A percentile compares a stretch with the other conserved stretches of the same genome.
These are phyloP conservation scores for Sesamia nonagrioides DNA, from an alignment of 1,140 invertebrate species.

Conservation along the genomic window DNA sequence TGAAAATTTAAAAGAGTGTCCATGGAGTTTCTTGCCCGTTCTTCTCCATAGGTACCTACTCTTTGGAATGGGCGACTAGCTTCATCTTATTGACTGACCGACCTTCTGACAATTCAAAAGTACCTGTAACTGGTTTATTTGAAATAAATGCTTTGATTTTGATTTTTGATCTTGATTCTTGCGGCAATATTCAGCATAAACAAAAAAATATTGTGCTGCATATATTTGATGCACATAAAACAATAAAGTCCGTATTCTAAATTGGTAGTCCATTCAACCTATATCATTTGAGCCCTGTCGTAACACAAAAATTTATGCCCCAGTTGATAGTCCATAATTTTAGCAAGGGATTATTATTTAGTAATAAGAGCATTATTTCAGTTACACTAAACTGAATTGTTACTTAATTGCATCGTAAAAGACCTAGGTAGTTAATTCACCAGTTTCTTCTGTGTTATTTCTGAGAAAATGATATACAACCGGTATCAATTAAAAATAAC, in stretches of 20 bases:
- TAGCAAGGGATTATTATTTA: slow-evolving; percentile 54
- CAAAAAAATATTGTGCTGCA: background rate
- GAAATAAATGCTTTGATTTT: too few relatives aligned
- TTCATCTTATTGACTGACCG: too few relatives aligned
- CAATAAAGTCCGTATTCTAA: background rate
- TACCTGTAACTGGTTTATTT: too few relatives aligned
- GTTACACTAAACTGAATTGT: slow-evolving; percentile 61
- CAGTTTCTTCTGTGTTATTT: slow-evolving; percentile 53
- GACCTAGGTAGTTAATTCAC: slow-evolving; percentile 50
- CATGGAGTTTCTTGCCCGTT: too few relatives aligned
- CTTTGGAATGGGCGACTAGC: too few relatives aligned
- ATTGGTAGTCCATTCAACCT: slow-evolving; percentile 13
- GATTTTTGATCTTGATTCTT: too few relatives aligned
- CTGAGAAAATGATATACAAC: slow-evolving; percentile 49
- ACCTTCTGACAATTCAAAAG: too few relatives aligned
- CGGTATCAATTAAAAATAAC: slow-evolving; percentile 5
- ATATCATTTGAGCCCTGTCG: slow-evolving; percentile 55
- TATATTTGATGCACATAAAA: background rate
- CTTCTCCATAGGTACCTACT: too few relatives aligned
- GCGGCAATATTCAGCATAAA: background rate
- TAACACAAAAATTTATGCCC: slow-evolving; percentile 60
- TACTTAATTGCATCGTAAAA: slow-evolving; percentile 66
- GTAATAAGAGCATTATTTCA: slow-evolving; percentile 62
- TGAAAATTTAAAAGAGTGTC: too few relatives aligned
- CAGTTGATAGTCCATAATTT: slow-evolving; percentile 59